These are phyloP conservation scores for Artemia franciscana DNA, from an alignment of 1,140 invertebrate genomes.

Conservation along the genomic window DNA sequence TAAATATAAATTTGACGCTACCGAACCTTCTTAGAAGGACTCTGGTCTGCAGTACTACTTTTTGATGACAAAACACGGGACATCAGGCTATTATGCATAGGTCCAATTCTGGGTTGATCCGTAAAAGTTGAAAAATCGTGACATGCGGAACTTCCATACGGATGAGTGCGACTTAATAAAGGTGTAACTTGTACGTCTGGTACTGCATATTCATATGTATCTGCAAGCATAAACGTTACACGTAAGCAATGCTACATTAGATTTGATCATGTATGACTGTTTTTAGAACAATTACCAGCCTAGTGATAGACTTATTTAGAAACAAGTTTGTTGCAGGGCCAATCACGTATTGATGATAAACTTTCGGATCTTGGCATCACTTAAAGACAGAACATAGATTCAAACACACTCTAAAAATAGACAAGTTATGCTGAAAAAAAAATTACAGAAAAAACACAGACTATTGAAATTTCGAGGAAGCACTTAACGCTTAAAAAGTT, in stretches of 20 bases:
- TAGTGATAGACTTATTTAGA: too few relatives aligned
- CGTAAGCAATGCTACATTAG: background rate
- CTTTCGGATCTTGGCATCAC: too few relatives aligned
- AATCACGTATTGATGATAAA: too few relatives aligned
- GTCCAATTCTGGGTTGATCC: background rate
- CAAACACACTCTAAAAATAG: too few relatives aligned
- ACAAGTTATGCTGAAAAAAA: too few relatives aligned
- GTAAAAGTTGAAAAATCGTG: background rate
- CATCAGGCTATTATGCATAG: background rate
- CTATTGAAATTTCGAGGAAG: too few relatives aligned
- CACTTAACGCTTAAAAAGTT: too few relatives aligned
- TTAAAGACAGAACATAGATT: too few relatives aligned
- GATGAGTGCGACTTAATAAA: slow-evolving; percentile 23
- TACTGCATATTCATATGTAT: slow-evolving; percentile 46
- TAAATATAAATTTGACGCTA: background rate
- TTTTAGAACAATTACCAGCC: too few relatives aligned
- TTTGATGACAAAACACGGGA: background rate
- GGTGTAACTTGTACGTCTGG: slow-evolving; percentile 38
- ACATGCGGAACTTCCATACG: background rate
- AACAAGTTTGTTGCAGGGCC: too few relatives aligned
- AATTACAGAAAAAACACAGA: too few relatives aligned
- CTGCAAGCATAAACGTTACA: slow-evolving; percentile 15
- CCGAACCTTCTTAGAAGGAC: background rate
- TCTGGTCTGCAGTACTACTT: background rate
- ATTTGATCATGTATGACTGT: too few relatives aligned